These are phyloP conservation scores for Plusia festucae DNA, from an alignment of 2,888 invertebrate species.

Conservation along the genomic window DNA sequence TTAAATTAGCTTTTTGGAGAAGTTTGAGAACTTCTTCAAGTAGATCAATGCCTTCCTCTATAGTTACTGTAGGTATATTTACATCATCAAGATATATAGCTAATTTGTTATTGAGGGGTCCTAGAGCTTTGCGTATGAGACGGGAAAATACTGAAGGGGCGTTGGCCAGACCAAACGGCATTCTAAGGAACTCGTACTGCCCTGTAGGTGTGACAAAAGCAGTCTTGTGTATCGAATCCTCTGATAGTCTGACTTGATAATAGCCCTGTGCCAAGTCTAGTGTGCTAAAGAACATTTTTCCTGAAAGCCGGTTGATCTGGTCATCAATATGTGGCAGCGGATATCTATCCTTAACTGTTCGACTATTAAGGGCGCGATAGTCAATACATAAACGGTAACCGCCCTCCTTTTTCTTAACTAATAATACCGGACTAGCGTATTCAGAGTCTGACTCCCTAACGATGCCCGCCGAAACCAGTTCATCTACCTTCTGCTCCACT, in stretches of 20 bases:
- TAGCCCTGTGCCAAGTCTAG: constrained; percentile 18
- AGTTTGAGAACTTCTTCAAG: not conserved
- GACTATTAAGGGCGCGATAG: not conserved
- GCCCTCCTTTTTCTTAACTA: not conserved
- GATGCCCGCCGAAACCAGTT: constrained; percentile 1
- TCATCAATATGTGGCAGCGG: not conserved
- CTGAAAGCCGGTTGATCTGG: not conserved
- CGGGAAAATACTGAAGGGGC: not conserved
- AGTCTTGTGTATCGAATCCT: constrained; percentile 17
- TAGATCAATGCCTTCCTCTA: not conserved
- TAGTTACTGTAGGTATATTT: not conserved
- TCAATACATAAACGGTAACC: not conserved
- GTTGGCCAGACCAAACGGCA: not conserved
- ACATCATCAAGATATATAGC: constrained; percentile 7
- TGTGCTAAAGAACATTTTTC: not conserved
- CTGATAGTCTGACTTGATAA: constrained; percentile 12
- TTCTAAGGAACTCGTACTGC: constrained; percentile 3
- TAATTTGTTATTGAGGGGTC: not conserved
- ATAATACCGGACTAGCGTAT: not conserved
- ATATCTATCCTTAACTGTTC: not conserved
- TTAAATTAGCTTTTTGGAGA: not conserved
- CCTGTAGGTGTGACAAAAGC: constrained; percentile 12
- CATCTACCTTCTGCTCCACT: constrained; percentile 9
- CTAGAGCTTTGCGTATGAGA: not conserved
- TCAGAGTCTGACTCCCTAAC: not conserved